Evolutionary conservation across 23 tunicate species (phyloP).

Genomic region (Diplosoma virens): DNA sequence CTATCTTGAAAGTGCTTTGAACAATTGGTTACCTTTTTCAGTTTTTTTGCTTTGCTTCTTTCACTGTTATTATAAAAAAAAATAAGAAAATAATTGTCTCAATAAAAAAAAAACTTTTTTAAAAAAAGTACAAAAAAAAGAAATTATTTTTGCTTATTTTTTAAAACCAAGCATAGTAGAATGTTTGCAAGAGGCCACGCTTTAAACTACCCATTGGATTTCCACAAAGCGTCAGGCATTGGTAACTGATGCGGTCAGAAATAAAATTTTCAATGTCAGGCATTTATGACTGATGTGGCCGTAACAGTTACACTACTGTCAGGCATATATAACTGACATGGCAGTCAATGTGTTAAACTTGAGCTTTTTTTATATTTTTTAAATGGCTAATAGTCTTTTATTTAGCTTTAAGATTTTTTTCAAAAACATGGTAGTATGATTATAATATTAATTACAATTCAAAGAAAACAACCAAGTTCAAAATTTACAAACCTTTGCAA

Average conservation of each 20-base stretch:
- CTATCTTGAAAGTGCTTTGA: conserved; percentile 22
- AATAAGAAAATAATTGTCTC: conserved; percentile 11
- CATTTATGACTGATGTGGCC: conserved; percentile 34
- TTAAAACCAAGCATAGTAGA: conserved; percentile 24
- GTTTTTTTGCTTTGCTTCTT: conserved; percentile 10
- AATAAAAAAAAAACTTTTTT: neutral
- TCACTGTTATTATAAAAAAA: neutral
- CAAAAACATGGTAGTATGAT: no score
- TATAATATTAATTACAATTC: no score
- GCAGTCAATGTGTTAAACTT: conserved; percentile 31
- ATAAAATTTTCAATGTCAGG: conserved; percentile 19
- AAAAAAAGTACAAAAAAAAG: neutral
- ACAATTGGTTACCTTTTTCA: conserved; percentile 2
- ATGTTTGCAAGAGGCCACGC: conserved; percentile 33
- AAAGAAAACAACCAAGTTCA: neutral
- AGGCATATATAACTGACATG: conserved; percentile 24
- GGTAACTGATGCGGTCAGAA: conserved; percentile 16
- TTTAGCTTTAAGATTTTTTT: no score
- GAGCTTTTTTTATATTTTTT: no score
- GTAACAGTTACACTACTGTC: conserved; percentile 8
- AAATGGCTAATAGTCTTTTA: no score
- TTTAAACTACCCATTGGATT: conserved; percentile 12
- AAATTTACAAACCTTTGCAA: conserved; percentile 61
- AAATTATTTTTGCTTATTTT: conserved; percentile 7
- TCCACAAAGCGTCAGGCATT: conserved; percentile 14